Evolutionary conservation across 2,888 invertebrate genomes (phyloP), one percentile per base, ranked within the genome.

Genomic region (Hemaris fuciformis): DNA sequence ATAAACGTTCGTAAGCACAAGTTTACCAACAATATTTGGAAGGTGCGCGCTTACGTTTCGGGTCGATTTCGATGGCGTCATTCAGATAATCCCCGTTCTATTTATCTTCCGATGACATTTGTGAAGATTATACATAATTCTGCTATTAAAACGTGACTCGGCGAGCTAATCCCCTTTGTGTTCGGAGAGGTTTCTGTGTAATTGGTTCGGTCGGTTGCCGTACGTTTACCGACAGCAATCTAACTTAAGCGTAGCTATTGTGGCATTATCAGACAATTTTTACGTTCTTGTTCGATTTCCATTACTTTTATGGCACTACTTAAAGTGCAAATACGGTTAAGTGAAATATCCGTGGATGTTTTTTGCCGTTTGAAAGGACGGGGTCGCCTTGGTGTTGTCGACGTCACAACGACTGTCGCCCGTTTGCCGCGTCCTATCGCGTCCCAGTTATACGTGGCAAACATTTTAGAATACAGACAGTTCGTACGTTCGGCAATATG

Each of bases 81-180:
- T 48, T 64, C 42, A 18, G 27, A 25, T 62, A 67, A 64, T 63
- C 57, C 62, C 8, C 57, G 34, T 59, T 43, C 38, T 61, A 62
- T 68, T 66, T 65, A 68, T 66, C 62, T 66, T 69, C 63, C 60
- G 70, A 75, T 72, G 71, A 65, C 73, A 77, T 69, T 66, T 67
- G 65, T 67, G 65, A 68, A 69, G 70, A 73, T 77, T 73, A 71
- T 72, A 69, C 68, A 68, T 74, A 78, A 77, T 79, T 76, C 72
- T 71, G 75, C 81, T 80, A 79, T 70, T 67, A 70, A 77, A 80
- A 76, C 78, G 80, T 78, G 79, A 76, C 76, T 64, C 23, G 63
- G 64, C 60, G 65, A 66, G 71, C 64, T 74, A 77, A 77, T 77
- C 70, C 67, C 66, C 72, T 74, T 70, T 75, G 73, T 66, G 65